Evolutionary conservation across 2,888 invertebrate genomes (phyloP), one percentile per base, ranked within the genome.

Genomic region (Calameuta filiformis): DNA sequence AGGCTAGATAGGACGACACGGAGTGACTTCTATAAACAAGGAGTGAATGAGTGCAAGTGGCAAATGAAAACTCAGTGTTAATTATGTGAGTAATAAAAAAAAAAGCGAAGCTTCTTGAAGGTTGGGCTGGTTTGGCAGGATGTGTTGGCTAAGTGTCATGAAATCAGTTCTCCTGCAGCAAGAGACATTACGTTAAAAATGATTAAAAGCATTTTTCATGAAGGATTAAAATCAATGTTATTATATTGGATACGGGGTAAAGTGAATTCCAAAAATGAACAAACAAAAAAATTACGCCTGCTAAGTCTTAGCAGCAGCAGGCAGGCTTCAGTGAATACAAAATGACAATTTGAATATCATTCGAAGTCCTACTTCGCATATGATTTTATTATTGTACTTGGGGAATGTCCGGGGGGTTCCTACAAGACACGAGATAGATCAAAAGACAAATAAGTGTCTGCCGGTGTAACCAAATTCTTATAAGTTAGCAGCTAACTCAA

Each of bases 111-210:
- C 89, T 87, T 84, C 81, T 84, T 88, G 84, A 81, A 30, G 76
- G 83, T 84, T 85, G 84, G 23, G 2, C 56, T 23, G 23, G 56
- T 23, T 56, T 56, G 23, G 56, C 85, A 87, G 89, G 90, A 90
- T 89, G 91, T 91, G 90, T 91, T 90, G 91, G 90, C 90, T 88
- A 86, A 89, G 86, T 88, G 89, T 88, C 82, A 81, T 33, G 71
- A 3, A 34, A 31, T 12, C 31, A 9, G 12, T 31, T 31, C 56
- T 56, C 23, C 56, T 56, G 15, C 23, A 56, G 84, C 79, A 79
- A 79, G 74, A 78, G 73, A 74, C 68, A 33, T 78, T 23, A 80
- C 73, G 73, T 79, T 75, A 68, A 33, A 78, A 76, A 76, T 81
- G 76, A 77, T 79, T 77, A 73, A 74, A 76, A 81, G 81, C 81